Base-by-base conservation (phyloP, 2,797 vertebrate species). In the Eospalax fontanierii region DNA sequence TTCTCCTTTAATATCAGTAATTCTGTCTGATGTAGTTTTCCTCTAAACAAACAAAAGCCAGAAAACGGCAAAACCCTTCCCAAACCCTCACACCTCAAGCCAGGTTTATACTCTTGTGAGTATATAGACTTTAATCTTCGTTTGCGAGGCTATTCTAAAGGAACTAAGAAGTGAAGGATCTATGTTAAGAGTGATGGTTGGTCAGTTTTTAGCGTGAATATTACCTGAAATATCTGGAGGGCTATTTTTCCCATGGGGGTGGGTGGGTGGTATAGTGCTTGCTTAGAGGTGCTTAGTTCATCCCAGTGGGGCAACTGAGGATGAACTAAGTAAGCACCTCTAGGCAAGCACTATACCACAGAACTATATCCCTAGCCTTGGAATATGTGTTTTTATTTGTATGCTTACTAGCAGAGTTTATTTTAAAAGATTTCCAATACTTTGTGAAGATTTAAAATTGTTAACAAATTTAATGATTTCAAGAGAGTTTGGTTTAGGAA, bases 181-280 rank as follows among this genome's bases (percentile, higher is more conserved):
- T 4, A 7, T 71, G 21, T 87, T 75, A 66, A 84, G 74, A 54
- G 59, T 94, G 61, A 80, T 12, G 76, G 21, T 73, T 68, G 21
- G 4, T 80, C 63, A 91, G 18, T 85, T 90, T 38, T 91, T 93
- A 87, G n/a, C 35, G 87, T 83, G 50, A 93, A 21, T 81, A 91
- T 86, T 94, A 82, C 35, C 63, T 87, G 63, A 87, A 90, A 54
- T 79, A 28, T 80, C 33, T 73, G 14, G n/a, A 87, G 75, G n/a
- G 38, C 35, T 89, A 16, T 79, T 79, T 68, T 85, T 57, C 21
- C 15, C n/a, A 70, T 66, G 46, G 83, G 50, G 24, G 66, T 46
- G 15, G 14, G 6, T 6, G 46, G 46, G 46, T 50, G n/a, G n/a
- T n/a, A n/a, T n/a, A n/a, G n/a, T n/a, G n/a, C n/a, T n/a, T n/a